Evolutionary conservation across 2,888 invertebrate species (phyloP).

Genomic region (Meandrusa payeni): DNA sequence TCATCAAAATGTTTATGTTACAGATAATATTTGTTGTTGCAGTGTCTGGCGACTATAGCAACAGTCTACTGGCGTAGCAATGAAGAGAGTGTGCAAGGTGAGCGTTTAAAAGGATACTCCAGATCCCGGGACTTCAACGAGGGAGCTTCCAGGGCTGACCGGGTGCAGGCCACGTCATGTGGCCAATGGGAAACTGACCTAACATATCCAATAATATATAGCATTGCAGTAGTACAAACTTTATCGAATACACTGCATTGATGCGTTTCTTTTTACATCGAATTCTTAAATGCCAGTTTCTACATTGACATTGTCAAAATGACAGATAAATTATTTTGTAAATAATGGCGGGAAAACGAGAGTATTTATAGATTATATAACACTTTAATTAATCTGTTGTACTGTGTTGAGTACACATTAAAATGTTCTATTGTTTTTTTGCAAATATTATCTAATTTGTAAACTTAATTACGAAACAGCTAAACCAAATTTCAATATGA

Average conservation of each 20-base stretch:
- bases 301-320: no score
- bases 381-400: no score
- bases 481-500: no score
- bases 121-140: slow-evolving; percentile 88
- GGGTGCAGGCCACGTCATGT: slow-evolving; percentile 84
- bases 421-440: no score
- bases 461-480: no score
- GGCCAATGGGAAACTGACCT: slow-evolving; percentile 41
- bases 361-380: no score
- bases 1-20: no score
- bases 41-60: slow-evolving; percentile 93
- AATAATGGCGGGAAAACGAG: background rate
- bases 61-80: slow-evolving; percentile 93
- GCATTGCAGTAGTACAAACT: slow-evolving; percentile 3
- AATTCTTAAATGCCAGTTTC: no score
- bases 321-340: slow-evolving; percentile 8
- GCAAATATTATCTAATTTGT: no score
- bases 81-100: slow-evolving; percentile 92
- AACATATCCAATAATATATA: slow-evolving; percentile 29
- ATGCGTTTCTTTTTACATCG: no score
- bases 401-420: no score
- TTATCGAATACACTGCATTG: background rate
- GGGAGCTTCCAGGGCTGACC: slow-evolving; percentile 85
- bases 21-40: slow-evolving; percentile 32
- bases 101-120: slow-evolving; percentile 87